Conservation (phyloP, 1,140 invertebrate species). For the Anastrepha obliqua region DNA sequence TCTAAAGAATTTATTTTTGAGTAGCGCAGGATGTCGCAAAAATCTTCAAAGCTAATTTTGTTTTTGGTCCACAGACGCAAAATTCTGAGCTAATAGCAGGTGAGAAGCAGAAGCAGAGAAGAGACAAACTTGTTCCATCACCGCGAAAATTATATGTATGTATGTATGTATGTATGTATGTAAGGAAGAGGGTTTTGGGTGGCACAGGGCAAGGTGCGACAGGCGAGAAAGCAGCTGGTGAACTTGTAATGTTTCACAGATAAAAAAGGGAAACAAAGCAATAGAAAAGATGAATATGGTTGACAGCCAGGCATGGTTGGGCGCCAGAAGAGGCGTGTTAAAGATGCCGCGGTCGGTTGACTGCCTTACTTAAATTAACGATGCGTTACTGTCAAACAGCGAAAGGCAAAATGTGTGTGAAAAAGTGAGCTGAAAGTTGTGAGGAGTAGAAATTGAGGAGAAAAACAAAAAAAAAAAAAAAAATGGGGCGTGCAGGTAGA, state of each 20-base stretch:
- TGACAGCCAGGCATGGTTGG: background rate
- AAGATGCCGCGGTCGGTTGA: slow-evolving; percentile 14
- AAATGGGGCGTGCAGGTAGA: background rate
- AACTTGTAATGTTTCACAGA: slow-evolving; percentile 5
- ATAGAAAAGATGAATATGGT: background rate
- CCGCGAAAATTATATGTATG: background rate
- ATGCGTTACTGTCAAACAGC: slow-evolving; percentile 32
- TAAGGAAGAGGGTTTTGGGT: background rate
- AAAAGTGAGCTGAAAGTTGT: background rate
- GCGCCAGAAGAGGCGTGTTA: background rate
- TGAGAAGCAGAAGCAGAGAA: background rate
- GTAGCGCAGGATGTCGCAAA: too few species aligned
- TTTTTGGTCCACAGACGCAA: background rate
- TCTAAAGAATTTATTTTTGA: background rate
- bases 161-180: background rate
- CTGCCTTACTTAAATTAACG: slow-evolving; percentile 49
- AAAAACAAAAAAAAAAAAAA: background rate
- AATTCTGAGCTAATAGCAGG: background rate
- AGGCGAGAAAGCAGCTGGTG: background rate
- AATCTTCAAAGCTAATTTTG: background rate
- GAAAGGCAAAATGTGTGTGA: background rate
- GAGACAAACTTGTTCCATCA: background rate
- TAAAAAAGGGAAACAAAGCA: background rate
- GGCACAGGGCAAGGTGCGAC: background rate
- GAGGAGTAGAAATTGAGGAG: background rate